These are phyloP conservation scores for Acanthurus tractus DNA, from an alignment of 2,797 vertebrate species.

Conservation along the genomic window DNA sequence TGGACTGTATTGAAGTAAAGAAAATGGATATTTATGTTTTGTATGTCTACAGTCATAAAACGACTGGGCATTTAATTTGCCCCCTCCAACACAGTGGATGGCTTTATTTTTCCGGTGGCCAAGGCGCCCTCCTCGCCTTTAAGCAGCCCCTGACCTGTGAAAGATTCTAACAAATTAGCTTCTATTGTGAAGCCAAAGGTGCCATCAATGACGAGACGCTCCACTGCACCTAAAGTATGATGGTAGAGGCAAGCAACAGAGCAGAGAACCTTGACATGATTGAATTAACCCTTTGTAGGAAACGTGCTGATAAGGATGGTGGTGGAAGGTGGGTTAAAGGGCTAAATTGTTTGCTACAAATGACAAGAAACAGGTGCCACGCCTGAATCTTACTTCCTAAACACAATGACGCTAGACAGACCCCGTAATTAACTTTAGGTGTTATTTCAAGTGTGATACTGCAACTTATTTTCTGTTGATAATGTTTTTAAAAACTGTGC, in stretches of 20 bases:
- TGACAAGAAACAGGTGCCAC: slow-evolving; percentile 76
- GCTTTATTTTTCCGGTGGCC: slow-evolving; percentile 96
- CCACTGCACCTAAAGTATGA: slow-evolving; percentile 98
- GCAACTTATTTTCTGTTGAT: not conserved
- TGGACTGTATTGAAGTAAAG: slow-evolving; percentile 80
- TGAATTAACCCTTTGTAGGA: slow-evolving; percentile 95
- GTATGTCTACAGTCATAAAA: slow-evolving; percentile 92
- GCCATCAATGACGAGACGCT: slow-evolving; percentile 98
- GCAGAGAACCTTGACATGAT: slow-evolving; percentile 95
- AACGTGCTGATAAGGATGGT: slow-evolving; percentile 81
- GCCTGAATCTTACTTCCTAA: slow-evolving; percentile 47
- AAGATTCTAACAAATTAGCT: slow-evolving; percentile 99
- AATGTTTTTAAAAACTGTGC: not conserved
- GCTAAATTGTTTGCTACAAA: slow-evolving; percentile 55
- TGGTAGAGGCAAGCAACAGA: slow-evolving; percentile 93
- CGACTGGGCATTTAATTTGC: slow-evolving; percentile 96
- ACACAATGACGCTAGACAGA: slow-evolving; percentile 38
- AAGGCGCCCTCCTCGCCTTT: slow-evolving; percentile 91
- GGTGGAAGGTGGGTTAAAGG: slow-evolving; percentile 72
- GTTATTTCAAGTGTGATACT: slow-evolving; percentile 5
- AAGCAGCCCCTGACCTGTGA: slow-evolving; percentile 98
- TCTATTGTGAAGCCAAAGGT: slow-evolving; percentile 99
- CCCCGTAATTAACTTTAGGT: slow-evolving; percentile 21
- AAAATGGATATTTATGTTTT: slow-evolving; percentile 90
- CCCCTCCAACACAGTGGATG: slow-evolving; percentile 89